Conservation (phyloP, 2,797 vertebrate genomes). For the Ctenochaetus hawaiiensis region DNA sequence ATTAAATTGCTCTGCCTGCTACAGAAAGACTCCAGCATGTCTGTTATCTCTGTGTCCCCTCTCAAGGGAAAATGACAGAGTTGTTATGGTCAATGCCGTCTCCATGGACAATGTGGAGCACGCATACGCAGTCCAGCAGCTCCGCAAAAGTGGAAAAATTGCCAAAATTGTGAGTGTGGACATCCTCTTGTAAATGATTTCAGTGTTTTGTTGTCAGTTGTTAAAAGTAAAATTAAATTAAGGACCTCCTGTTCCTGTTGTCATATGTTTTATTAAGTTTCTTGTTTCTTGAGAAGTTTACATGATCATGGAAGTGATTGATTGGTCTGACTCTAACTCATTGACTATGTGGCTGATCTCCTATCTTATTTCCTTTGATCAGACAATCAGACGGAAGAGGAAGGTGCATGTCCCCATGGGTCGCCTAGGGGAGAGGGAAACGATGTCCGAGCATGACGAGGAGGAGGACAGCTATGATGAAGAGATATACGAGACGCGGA, state of each 20-base stretch:
- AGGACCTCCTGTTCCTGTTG: not conserved
- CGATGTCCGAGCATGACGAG: conserved; percentile 92
- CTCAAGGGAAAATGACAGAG: conserved; percentile 95
- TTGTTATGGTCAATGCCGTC: conserved; percentile 98
- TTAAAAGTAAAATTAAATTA: not conserved
- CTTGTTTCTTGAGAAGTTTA: not conserved
- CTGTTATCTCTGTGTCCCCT: conserved; percentile 47
- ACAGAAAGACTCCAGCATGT: conserved; percentile 58
- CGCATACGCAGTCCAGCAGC: conserved; percentile 96
- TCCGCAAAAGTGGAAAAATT: conserved; percentile 98
- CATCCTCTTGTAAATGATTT: not conserved
- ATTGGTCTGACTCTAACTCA: conserved; percentile 23
- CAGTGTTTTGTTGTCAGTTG: not conserved
- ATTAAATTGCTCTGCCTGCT: conserved; percentile 50
- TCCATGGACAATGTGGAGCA: conserved; percentile 99
- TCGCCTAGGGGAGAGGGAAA: conserved; percentile 92
- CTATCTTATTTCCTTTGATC: conserved; percentile 40
- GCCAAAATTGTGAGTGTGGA: conserved; percentile 95
- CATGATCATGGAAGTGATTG: conserved; percentile 1
- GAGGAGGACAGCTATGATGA: conserved; percentile 97
- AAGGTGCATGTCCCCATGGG: conserved; percentile 94
- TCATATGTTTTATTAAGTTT: not conserved
- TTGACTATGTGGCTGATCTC: conserved; percentile 18
- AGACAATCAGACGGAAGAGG: conserved; percentile 98
- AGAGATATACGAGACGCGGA: conserved; percentile 88